phyloP scores from a whole-genome alignment of 2,797 vertebrate species.

The Sebastes minor region DNA sequence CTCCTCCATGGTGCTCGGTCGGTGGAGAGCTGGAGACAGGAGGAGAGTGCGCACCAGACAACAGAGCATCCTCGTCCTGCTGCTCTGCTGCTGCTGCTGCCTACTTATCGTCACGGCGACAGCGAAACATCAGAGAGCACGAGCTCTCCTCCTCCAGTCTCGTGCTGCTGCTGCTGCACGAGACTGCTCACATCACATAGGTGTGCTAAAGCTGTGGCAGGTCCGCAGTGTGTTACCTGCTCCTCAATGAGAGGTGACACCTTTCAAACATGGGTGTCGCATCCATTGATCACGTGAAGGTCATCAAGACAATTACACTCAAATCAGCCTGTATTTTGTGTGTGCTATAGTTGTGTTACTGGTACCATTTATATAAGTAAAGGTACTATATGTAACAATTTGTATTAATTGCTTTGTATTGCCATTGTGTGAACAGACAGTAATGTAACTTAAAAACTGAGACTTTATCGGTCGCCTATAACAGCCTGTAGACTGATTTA shows the following conservation, averaged over 20 bases:
- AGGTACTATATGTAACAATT: too few species aligned
- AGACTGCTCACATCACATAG: constrained; percentile 8
- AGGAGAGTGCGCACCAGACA: constrained; percentile 74
- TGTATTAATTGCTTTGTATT: too few species aligned
- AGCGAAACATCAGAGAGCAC: constrained; percentile 60
- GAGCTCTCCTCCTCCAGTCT: constrained; percentile 61
- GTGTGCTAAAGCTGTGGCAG: not conserved
- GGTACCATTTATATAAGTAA: too few species aligned
- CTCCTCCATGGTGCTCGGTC: constrained; percentile 71
- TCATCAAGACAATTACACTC: constrained; percentile 9
- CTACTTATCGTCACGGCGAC: constrained; percentile 77
- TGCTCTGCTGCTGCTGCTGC: constrained; percentile 36
- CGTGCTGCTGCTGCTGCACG: not conserved
- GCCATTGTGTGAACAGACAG: too few species aligned
- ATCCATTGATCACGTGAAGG: constrained; percentile 36
- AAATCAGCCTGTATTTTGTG: not conserved
- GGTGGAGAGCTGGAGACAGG: constrained; percentile 67
- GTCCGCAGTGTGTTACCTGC: not conserved
- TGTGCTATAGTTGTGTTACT: not conserved
- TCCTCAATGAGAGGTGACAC: not conserved
- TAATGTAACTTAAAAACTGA: too few species aligned
- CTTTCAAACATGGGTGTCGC: constrained; percentile 4
- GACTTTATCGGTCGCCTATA: too few species aligned
- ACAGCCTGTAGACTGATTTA: too few species aligned
- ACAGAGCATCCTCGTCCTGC: constrained; percentile 73